Base-by-base conservation (phyloP, 1,140 invertebrate genomes). In the Akabosia matsudoensis region DNA sequence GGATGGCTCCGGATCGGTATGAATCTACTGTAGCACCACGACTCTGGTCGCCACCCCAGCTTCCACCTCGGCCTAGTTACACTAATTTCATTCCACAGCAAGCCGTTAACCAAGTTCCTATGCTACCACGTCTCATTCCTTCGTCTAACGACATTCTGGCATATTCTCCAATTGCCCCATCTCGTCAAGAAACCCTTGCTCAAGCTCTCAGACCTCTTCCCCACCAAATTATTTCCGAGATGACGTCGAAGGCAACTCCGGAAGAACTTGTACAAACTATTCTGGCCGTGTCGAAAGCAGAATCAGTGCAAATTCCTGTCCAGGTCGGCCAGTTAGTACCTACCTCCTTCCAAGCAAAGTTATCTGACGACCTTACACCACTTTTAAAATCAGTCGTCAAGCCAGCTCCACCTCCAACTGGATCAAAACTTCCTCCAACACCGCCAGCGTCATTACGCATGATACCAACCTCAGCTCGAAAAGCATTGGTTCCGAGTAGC, bases 1-100 rank as follows among this genome's bases (percentile, higher is more conserved):
- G 61, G 31, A 67, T 67, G 61, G 61, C 61, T 30, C 61, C 61
- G 10, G 61, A 67, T 31, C 22, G 61, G 24, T 67, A 30, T n/a
- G 61, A 24, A 7, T 67, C 61, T 7, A 67, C 61, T 4, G n/a
- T 67, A 7, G 61, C 61, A 30, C 61, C 61, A 28, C 10, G 61
- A 22, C 3, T 67, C 26, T 28, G 26, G 30, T 30, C 61, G 54
- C 54, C 54, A 56, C 54, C 10, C 4, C 54, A 7, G 7, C 18
- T 45, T 45, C 18, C 37, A 45, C 37, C 37, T 18, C 37, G 37
- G 37, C 37, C 37, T 10, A 45, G 37, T 18, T 45, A 45, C 37
- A 7, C 18, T 18, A 18, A 45, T 45, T 7, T 45, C 7, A 7
- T 45, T 7, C 7, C 7, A 10, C 7, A 7, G 7, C 7, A 7